Evolutionary conservation across 2,113 vertebrate genomes (phyloP).

Genomic region (Calonectris borealis): DNA sequence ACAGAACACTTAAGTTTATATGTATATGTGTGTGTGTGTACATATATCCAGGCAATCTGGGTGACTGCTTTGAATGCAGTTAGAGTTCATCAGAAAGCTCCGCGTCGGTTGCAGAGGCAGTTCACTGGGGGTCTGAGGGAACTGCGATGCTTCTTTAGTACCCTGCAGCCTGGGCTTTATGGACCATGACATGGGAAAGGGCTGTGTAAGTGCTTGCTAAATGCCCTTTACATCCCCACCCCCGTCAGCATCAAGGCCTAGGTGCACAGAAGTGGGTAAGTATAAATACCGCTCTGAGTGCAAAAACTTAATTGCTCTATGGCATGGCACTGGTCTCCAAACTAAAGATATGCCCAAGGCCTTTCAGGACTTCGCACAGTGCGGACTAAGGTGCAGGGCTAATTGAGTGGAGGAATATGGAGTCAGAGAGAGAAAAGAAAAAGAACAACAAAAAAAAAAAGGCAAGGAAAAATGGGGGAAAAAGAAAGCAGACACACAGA

Average conservation of each 20-base stretch:
- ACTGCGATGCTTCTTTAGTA: background rate
- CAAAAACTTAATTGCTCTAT: background rate
- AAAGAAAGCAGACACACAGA: background rate
- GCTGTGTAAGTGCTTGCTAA: background rate
- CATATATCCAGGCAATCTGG: background rate
- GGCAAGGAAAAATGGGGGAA: background rate
- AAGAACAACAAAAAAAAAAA: background rate
- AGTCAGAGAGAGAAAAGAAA: background rate
- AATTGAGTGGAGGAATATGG: background rate
- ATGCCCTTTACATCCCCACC: background rate
- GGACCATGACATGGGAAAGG: background rate
- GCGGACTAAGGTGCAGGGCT: background rate
- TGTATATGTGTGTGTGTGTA: background rate
- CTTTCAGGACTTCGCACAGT: background rate
- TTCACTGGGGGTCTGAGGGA: background rate
- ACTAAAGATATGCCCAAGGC: background rate
- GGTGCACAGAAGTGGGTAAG: background rate
- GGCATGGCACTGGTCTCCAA: background rate
- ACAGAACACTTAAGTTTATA: fast-evolving
- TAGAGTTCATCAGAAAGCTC: background rate
- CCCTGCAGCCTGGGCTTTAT: background rate
- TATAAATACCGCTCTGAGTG: background rate
- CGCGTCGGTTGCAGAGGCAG: fast-evolving
- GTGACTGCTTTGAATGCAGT: background rate
- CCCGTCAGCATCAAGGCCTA: background rate